Evolutionary conservation across 2,113 vertebrate genomes (phyloP), one percentile per base, ranked within the genome.

Genomic region (Hydropotes inermis): DNA sequence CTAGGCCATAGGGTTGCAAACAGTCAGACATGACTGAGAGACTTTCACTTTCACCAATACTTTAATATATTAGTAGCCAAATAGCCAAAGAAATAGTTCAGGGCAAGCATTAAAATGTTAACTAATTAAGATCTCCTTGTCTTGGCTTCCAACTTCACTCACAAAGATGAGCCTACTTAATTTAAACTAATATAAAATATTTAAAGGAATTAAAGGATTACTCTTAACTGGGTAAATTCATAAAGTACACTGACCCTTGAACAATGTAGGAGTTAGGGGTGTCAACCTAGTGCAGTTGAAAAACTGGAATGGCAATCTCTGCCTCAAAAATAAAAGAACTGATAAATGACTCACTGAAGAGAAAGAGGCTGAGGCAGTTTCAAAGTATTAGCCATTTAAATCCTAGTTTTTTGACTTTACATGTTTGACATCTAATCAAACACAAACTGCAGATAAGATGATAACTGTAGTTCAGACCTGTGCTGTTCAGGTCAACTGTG

Each of bases 161-260:
- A 89, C 78, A 95, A 93, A 95, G 39, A 67, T 50, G 58, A 39
- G 52, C 39, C 27, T 91, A 87, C 27, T 95, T 94, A 89, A 36
- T 30, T 60, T 50, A 96, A 91, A 57, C 10, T 78, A 93, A 96
- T 87, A 79, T 91, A 94, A 97, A 96, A 81, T 96, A 79, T 90
- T 83, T 94, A 95, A 96, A 86, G 33, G 58, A 78, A 88, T 91
- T 57, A 96, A 96, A 98, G 43, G 54, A 96, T 88, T 96, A 16
- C 91, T 95, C 97, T 98, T 97, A 97, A 88, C 83, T 93, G 87
- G 97, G 93, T 92, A 98, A 98, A n/a, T 36, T 45, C 81, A 98
- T 81, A 97, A 98, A 98, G n/a, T 39, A 52, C 7, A 9, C 3
- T 83, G 52, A 83, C 33, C 19, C 33, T 55, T 83, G 81, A 5